Conservation (phyloP, 2,797 vertebrate genomes). For the Mormyrops attenuatus region DNA sequence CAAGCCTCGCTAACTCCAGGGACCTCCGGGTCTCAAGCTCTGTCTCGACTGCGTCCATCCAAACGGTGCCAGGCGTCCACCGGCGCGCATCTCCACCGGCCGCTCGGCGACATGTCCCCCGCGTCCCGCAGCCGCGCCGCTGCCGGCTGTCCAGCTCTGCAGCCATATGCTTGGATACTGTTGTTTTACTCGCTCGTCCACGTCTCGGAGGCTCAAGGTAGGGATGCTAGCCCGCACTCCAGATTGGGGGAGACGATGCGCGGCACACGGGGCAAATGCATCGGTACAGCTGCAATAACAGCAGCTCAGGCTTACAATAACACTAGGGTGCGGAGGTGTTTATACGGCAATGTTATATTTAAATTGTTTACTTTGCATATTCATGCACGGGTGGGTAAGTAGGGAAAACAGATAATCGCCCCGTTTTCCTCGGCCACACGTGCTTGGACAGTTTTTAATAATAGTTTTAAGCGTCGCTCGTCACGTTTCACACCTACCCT, state of each 20-base stretch:
- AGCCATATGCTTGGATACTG: slow-evolving; percentile 1
- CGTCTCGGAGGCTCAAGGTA: slow-evolving; percentile 2
- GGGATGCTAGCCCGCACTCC: background rate
- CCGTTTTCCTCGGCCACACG: background rate
- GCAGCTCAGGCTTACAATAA: background rate
- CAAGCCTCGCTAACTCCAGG: slow-evolving; percentile 8
- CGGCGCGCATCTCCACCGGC: background rate
- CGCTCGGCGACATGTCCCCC: background rate
- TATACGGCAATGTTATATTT: background rate
- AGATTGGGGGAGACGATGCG: background rate
- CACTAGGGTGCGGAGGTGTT: background rate
- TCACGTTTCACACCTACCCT: background rate
- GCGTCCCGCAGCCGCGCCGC: background rate
- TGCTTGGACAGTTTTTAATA: background rate
- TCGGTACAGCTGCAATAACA: background rate
- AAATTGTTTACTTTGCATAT: background rate
- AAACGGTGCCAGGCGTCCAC: background rate
- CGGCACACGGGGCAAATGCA: background rate
- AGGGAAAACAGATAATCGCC: background rate
- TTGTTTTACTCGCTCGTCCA: slow-evolving; percentile 9
- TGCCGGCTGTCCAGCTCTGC: background rate
- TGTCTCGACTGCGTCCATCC: background rate
- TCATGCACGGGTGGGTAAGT: background rate
- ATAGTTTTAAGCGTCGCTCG: background rate
- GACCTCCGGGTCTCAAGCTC: background rate